Conservation (phyloP, 30 jellyfish, hydroid and myxozoan genomes). For the Aurelia sp. region DNA sequence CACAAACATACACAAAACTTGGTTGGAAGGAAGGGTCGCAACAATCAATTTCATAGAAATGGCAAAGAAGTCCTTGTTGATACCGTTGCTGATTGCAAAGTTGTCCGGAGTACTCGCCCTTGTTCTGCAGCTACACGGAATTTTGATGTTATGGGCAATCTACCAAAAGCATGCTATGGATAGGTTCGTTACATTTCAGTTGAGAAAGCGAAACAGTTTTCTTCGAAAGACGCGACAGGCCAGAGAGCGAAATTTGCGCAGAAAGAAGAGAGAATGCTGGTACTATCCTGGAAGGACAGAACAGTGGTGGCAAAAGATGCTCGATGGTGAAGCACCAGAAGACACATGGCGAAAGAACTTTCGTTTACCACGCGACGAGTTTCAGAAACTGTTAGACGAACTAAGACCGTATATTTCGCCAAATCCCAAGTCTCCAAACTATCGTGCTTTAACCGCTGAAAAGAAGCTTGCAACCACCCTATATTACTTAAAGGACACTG, state of each 20-base stretch:
- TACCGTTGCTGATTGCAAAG: not conserved
- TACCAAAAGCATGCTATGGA: slow-evolving; percentile 25
- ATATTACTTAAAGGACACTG: slow-evolving; percentile 23
- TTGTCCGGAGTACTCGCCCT: no score
- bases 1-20: no score
- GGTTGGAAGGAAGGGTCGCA: no score
- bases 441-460: not conserved
- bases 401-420: no score
- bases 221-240: slow-evolving; percentile 7
- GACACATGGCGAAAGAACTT: no score
- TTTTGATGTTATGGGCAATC: slow-evolving; percentile 13
- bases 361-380: no score
- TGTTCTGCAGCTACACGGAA: no score
- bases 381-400: no score
- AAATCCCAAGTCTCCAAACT: no score
- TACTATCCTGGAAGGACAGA: slow-evolving; percentile 40
- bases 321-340: slow-evolving; percentile 8
- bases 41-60: no score
- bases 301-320: slow-evolving; percentile 67
- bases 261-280: slow-evolving; percentile 67
- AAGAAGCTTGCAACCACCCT: not conserved
- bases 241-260: slow-evolving; percentile 48
- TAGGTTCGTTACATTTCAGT: not conserved
- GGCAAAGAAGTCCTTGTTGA: no score
- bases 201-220: not conserved